phyloP scores from a whole-genome alignment of 2,113 vertebrate genomes.

The Rhabdornis inornatus region DNA sequence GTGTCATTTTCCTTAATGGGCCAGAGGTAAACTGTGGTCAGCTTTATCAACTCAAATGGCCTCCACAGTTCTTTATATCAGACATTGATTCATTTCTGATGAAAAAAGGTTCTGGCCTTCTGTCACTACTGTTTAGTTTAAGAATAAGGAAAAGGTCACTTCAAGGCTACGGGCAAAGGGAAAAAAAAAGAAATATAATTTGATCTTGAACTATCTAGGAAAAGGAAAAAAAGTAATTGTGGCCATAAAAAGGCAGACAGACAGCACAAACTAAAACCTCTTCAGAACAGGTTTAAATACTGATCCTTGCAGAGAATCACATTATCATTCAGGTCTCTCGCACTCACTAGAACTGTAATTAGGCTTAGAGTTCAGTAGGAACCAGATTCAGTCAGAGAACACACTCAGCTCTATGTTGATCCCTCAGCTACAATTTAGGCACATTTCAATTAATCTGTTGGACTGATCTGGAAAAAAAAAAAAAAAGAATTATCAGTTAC shows the following conservation, averaged over 20 bases:
- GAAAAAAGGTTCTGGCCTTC: conserved; percentile 22
- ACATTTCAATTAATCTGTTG: not conserved
- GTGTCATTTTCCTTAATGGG: conserved; percentile 16
- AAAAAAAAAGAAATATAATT: not conserved
- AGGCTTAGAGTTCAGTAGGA: not conserved
- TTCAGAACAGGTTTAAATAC: not conserved
- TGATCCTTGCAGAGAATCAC: not conserved
- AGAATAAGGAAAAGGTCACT: conserved; percentile 40
- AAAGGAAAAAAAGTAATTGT: not conserved
- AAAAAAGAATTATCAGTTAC: not conserved
- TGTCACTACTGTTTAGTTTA: conserved; percentile 38
- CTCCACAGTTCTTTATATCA: not conserved
- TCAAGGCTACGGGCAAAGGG: conserved; percentile 20
- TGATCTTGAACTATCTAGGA: conserved; percentile 14
- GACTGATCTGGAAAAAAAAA: not conserved
- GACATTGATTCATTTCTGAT: not conserved
- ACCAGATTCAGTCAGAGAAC: not conserved
- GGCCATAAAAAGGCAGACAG: conserved; percentile 24
- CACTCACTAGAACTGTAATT: not conserved
- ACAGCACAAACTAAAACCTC: conserved; percentile 1
- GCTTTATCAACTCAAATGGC: not conserved
- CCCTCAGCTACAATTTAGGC: conserved; percentile 1
- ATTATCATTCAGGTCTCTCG: not conserved
- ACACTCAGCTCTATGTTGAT: not conserved
- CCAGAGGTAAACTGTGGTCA: not conserved